Evolutionary conservation across 37 sponge, comb jelly and placozoan species (phyloP).

Genomic region (Aplysina aerophoba): DNA sequence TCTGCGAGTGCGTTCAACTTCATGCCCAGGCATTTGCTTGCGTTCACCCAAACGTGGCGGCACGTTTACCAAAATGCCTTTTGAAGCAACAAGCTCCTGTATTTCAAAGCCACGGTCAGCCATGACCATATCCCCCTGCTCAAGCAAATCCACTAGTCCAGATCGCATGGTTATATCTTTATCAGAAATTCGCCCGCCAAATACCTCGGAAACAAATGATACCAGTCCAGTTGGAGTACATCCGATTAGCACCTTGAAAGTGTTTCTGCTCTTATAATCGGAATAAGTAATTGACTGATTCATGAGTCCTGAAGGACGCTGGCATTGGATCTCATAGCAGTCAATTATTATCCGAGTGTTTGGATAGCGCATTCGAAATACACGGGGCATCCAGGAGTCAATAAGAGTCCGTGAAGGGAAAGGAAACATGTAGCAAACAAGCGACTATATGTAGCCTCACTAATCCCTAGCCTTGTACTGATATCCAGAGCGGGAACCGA

Average conservation of each 20-base stretch:
- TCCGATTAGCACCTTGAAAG: slow-evolving; percentile 42
- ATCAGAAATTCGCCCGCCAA: slow-evolving; percentile 19
- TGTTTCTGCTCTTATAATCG: slow-evolving; percentile 35
- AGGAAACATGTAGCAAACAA: slow-evolving; percentile 39
- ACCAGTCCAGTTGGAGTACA: slow-evolving; percentile 41
- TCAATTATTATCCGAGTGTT: slow-evolving; percentile 42
- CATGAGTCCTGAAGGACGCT: slow-evolving; percentile 38
- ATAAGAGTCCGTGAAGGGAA: slow-evolving; percentile 42
- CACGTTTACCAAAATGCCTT: slow-evolving; percentile 31
- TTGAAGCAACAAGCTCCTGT: slow-evolving; percentile 29
- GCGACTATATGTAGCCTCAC: slow-evolving; percentile 23
- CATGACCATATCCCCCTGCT: slow-evolving; percentile 42
- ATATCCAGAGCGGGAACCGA: slow-evolving; percentile 30
- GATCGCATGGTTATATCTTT: slow-evolving; percentile 35
- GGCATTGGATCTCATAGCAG: slow-evolving; percentile 45
- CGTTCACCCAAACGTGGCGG: slow-evolving; percentile 19
- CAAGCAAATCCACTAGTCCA: slow-evolving; percentile 44
- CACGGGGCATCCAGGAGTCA: slow-evolving; percentile 45
- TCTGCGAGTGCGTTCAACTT: slow-evolving; percentile 16
- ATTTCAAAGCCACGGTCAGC: slow-evolving; percentile 52
- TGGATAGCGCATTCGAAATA: not conserved
- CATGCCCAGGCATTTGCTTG: slow-evolving; percentile 37
- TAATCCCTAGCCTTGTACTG: slow-evolving; percentile 22
- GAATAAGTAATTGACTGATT: slow-evolving; percentile 30
- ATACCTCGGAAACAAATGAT: slow-evolving; percentile 32